A percentile compares a stretch with the other conserved stretches of the same genome.
Conservation (phyloP, 2,797 vertebrate genomes). For the Allobates femoralis region DNA sequence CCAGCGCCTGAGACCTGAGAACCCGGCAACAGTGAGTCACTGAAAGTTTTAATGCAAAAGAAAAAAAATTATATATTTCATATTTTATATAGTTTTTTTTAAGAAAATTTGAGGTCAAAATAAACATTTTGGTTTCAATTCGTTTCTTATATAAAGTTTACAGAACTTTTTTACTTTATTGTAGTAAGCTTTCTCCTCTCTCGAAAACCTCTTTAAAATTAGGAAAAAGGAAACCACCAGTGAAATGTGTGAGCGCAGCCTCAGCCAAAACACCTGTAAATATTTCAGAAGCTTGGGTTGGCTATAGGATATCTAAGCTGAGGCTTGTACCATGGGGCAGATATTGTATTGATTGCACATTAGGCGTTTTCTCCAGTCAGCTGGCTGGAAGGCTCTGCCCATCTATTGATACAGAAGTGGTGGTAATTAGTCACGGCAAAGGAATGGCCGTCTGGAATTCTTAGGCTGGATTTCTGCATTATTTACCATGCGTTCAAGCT, state of each 20-base stretch:
- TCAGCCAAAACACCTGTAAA: slow-evolving; percentile 15
- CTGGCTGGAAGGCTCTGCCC: not conserved
- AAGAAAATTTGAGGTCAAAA: too few relatives aligned
- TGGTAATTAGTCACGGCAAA: slow-evolving; percentile 19
- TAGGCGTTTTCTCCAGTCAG: slow-evolving; percentile 5
- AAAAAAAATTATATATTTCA: too few relatives aligned
- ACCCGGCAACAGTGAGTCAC: too few relatives aligned
- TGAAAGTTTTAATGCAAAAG: too few relatives aligned
- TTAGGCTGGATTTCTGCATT: slow-evolving; percentile 3
- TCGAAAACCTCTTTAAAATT: not conserved
- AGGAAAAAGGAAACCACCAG: not conserved
- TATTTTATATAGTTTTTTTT: too few relatives aligned
- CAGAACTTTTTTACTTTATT: not conserved
- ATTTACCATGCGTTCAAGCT: slow-evolving; percentile 23
- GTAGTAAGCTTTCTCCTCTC: not conserved
- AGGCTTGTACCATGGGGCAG: not conserved
- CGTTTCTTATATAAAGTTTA: too few relatives aligned
- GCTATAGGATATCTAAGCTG: not conserved
- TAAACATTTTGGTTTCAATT: too few relatives aligned
- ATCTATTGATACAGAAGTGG: not conserved
- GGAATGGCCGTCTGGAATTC: slow-evolving; percentile 39
- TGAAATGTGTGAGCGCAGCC: not conserved
- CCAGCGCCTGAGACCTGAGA: too few relatives aligned
- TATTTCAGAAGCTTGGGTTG: slow-evolving; percentile 11
- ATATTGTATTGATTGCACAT: slow-evolving; percentile 21